Conservation (phyloP, 2,113 vertebrate species). For the Mormoops blainvillei region DNA sequence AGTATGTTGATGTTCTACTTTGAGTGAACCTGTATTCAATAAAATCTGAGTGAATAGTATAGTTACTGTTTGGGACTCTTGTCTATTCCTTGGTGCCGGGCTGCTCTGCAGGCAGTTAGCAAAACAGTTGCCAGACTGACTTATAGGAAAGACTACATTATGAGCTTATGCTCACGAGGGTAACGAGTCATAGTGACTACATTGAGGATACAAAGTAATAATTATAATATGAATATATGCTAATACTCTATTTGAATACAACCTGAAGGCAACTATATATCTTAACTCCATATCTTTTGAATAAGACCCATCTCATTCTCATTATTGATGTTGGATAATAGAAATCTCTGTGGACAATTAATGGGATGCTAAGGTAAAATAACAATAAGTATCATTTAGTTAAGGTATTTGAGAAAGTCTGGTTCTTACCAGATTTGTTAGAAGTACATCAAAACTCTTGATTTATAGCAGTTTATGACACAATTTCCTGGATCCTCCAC, state of each 20-base stretch:
- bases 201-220: not conserved
- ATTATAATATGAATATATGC: slow-evolving; percentile 51
- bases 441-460: slow-evolving; percentile 66
- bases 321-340: slow-evolving; percentile 59
- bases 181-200: not conserved
- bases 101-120: too few relatives aligned
- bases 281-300: slow-evolving; percentile 45
- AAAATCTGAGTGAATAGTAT: too few relatives aligned
- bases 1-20: too few relatives aligned
- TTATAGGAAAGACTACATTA: too few relatives aligned
- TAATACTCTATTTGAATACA: slow-evolving; percentile 4
- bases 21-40: too few relatives aligned
- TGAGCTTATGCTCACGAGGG: too few relatives aligned
- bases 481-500: slow-evolving; percentile 60
- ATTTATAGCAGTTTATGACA: slow-evolving; percentile 70
- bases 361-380: slow-evolving; percentile 70
- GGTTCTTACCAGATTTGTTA: slow-evolving; percentile 68
- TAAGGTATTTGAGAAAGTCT: slow-evolving; percentile 76
- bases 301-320: slow-evolving; percentile 66
- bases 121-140: too few relatives aligned
- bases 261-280: slow-evolving; percentile 51
- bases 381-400: slow-evolving; percentile 76
- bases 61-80: too few relatives aligned
- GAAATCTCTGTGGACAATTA: slow-evolving; percentile 66
- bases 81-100: too few relatives aligned